Base-by-base conservation (phyloP, 2,888 invertebrate genomes). In the Vanessa cardui region DNA sequence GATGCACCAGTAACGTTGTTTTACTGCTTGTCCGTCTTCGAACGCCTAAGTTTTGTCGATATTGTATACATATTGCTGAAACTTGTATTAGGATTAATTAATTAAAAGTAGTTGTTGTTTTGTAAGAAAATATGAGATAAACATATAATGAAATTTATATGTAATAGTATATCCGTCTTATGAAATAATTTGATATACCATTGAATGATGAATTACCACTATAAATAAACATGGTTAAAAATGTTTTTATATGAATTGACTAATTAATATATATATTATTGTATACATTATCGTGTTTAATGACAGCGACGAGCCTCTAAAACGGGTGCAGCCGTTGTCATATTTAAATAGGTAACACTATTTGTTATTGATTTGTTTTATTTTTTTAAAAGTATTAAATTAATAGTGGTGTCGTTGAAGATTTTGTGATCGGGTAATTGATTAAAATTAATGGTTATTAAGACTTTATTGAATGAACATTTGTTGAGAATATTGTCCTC, bases 401-500 rank as follows among this genome's bases (percentile, higher is more conserved):
- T 83, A 82, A 82, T 87, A 87, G 83, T 82, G 80, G 85, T 89
- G 89, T 91, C 91, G 93, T 93, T 93, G 90, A 89, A 89, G 85
- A 88, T 93, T 92, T 89, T 92, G 93, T 93, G 93, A 93, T 92
- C 82, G 83, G 87, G 85, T 85, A 85, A 83, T 84, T 83, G 74
- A 81, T 81, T 72, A 72, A 83, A 83, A 83, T 80, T 83, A 87
- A 89, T 86, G 87, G 85, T 88, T 90, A 90, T 85, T 89, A 88
- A 92, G 91, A 92, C 91, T 91, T 90, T 91, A 91, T 89, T 89
- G 85, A 86, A 86, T 85, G 89, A 83, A 88, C 83, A 89, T 91
- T 91, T 92, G 92, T 92, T 92, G 89, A 88, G 79, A 86, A 90
- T 90, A 89, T 89, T 89, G 86, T 89, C 90, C 91, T 89, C 87